Evolutionary conservation across 2,797 vertebrate species (phyloP), one percentile per base, ranked within the genome.

Genomic region (Arctocebus calabarensis): DNA sequence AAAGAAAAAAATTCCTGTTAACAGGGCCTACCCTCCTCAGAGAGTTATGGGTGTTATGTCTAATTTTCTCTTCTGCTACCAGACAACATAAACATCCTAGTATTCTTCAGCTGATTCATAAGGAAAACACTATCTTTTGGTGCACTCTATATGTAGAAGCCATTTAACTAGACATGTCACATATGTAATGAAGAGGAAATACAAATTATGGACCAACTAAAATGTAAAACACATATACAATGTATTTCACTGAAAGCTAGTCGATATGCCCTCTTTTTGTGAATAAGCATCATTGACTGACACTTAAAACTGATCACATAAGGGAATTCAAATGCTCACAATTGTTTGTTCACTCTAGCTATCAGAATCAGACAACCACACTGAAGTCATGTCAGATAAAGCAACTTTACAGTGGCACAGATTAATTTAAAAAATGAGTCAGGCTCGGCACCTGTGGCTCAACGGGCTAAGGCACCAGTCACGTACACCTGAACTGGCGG

Each of bases 391-490:
- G 74, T 61, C 75, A 84, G 32, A 32, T 55, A 14, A 96, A 88
- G 52, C 55, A 79, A 52, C 73, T 66, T 78, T 84, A 78, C 3
- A 10, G n/a, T 82, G 34, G 61, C 55, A 84, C 40, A 55, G 23
- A 81, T 95, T 87, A 73, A 79, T 79, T 96, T 90, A 22, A 37
- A 88, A n/a, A n/a, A n/a, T n/a, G n/a, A n/a, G n/a, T n/a, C n/a
- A n/a, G n/a, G n/a, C n/a, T n/a, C n/a, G n/a, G n/a, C n/a, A n/a
- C n/a, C n/a, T n/a, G n/a, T n/a, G n/a, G n/a, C n/a, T n/a, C n/a
- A n/a, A n/a, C n/a, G n/a, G n/a, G n/a, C n/a, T n/a, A n/a, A n/a
- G n/a, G n/a, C n/a, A n/a, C n/a, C n/a, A n/a, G n/a, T n/a, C n/a
- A n/a, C n/a, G n/a, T n/a, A n/a, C n/a, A n/a, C n/a, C n/a, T n/a